phyloP scores from a whole-genome alignment of 2,888 invertebrate species.

The Adineta ricciae region DNA sequence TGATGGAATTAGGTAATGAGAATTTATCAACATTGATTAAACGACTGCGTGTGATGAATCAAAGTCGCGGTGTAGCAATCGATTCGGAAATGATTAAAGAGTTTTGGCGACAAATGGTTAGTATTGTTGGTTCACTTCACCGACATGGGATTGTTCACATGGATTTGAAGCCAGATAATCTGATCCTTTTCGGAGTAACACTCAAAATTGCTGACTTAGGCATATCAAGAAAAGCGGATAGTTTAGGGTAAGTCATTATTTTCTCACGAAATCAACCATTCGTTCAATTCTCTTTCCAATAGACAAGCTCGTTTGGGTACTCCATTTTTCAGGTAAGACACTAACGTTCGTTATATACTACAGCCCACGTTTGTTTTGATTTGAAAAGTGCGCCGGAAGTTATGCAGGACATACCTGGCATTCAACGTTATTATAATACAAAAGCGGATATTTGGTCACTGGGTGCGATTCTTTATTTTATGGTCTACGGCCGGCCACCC shows the following conservation, averaged over 20 bases:
- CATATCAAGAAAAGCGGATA: not conserved
- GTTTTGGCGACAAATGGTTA: not conserved
- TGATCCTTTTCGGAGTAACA: not conserved
- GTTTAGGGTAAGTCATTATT: not conserved
- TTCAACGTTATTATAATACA: not conserved
- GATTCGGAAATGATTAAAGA: not conserved
- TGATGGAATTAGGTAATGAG: not conserved
- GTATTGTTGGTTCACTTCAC: not conserved
- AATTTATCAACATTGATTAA: not conserved
- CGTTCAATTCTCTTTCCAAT: not conserved
- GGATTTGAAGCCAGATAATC: not conserved
- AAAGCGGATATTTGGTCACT: not conserved
- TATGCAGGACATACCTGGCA: not conserved
- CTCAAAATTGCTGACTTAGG: not conserved
- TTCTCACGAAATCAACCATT: too few species aligned
- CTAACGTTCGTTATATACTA: too few species aligned
- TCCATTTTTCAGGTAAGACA: not conserved
- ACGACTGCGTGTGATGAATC: not conserved
- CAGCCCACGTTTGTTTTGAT: too few species aligned
- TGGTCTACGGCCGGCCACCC: not conserved
- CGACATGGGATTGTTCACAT: not conserved
- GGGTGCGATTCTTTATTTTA: not conserved
- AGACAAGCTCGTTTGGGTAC: not conserved
- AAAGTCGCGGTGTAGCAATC: not conserved
- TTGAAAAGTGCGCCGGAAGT: not conserved